These are phyloP conservation scores for Pygmarrhopalites habei DNA, from an alignment of 1,140 invertebrate genomes.

Conservation along the genomic window DNA sequence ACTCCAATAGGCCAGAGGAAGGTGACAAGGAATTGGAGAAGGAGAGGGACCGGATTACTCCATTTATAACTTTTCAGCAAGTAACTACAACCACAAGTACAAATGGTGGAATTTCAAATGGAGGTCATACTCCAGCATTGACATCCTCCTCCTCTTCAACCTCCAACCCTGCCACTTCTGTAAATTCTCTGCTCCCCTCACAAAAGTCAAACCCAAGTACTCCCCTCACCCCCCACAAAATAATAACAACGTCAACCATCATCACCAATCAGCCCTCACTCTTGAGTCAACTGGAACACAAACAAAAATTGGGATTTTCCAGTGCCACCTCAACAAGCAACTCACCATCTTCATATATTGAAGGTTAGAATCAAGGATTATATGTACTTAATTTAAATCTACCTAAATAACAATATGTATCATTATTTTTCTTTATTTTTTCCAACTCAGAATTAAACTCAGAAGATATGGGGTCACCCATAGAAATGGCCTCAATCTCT, in stretches of 20 bases:
- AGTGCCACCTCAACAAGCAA: neutral
- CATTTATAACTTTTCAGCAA: slow-evolving; percentile 39
- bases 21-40: slow-evolving; percentile 39
- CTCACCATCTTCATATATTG: slow-evolving; percentile 5
- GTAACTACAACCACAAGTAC: slow-evolving; percentile 36
- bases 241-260: slow-evolving; percentile 17
- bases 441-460: slow-evolving; percentile 14
- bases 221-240: neutral
- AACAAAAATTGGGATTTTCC: no score
- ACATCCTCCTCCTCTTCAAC: neutral
- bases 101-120: slow-evolving; percentile 29
- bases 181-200: neutral
- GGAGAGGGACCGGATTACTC: slow-evolving; percentile 37
- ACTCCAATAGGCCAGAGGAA: slow-evolving; percentile 29
- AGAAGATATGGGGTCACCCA: slow-evolving; percentile 5
- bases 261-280: neutral
- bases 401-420: no score
- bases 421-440: no score
- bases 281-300: no score
- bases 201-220: no score
- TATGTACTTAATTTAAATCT: no score
- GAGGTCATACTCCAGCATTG: slow-evolving; percentile 12
- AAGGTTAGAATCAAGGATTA: no score
- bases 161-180: neutral
- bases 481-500: neutral